Evolutionary conservation across 2,888 invertebrate genomes (phyloP).

Genomic region (Calephelis perditalis): DNA sequence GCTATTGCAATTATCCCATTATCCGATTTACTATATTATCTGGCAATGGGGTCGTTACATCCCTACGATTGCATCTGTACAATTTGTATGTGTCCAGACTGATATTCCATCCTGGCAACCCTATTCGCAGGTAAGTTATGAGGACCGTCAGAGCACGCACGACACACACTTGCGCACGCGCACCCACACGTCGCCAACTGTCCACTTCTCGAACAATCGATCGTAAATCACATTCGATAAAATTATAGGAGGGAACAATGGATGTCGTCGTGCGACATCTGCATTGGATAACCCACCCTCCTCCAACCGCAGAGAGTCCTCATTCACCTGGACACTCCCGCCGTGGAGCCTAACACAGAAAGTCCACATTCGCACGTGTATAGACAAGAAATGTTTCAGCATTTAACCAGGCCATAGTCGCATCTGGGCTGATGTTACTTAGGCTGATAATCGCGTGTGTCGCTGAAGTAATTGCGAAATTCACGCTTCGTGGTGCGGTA

Average conservation of each 20-base stretch:
- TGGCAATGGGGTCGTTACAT: too few species aligned
- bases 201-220: slow-evolving; percentile 75
- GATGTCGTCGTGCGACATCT: slow-evolving; percentile 57
- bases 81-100: too few species aligned
- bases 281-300: slow-evolving; percentile 62
- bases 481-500: slow-evolving; percentile 77
- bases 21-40: too few species aligned
- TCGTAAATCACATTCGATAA: slow-evolving; percentile 78
- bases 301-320: slow-evolving; percentile 59
- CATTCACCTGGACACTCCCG: slow-evolving; percentile 55
- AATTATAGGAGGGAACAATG: slow-evolving; percentile 78
- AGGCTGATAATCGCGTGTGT: slow-evolving; percentile 48
- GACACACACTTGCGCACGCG: slow-evolving; percentile 54
- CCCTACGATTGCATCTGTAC: too few species aligned
- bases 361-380: slow-evolving; percentile 73
- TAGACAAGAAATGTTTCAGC: slow-evolving; percentile 73
- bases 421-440: slow-evolving; percentile 43
- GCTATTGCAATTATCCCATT: too few species aligned
- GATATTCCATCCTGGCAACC: too few species aligned
- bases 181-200: slow-evolving; percentile 63
- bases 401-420: slow-evolving; percentile 44
- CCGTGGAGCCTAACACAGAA: slow-evolving; percentile 58
- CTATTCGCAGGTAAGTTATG: slow-evolving; percentile 67
- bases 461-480: slow-evolving; percentile 71
- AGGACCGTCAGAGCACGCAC: slow-evolving; percentile 40